Base-by-base conservation (phyloP, 2,888 invertebrate species). In the Eledone cirrhosa region DNA sequence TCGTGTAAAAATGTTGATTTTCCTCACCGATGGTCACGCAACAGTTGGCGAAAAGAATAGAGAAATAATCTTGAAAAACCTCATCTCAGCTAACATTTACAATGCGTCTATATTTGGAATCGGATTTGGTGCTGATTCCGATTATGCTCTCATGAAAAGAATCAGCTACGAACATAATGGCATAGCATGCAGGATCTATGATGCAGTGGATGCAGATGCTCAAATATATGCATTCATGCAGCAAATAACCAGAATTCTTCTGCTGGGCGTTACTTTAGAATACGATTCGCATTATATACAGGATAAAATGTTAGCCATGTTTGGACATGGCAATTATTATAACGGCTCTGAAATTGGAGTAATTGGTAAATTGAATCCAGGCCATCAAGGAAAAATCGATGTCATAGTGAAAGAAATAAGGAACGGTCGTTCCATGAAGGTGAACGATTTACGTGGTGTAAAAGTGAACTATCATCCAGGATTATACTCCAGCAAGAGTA, bases 151-250 rank as follows among this genome's bases (percentile, higher is more conserved):
- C 89, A 90, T 95, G 31, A 93, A 93, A 85, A 93, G 93, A 87
- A 87, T 95, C 72, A 93, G 94, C 0, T 91, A 93, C n/a, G 92
- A 93, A 79, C 94, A 94, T 90, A 92, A 92, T 69, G 95, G 94
- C 8, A 94, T 94, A 90, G 93, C 94, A 85, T 91, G 94, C 8
- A 94, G 94, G 89, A 94, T 95, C 29, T 94, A 94, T 90, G 94
- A 94, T 88, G 94, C 93, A 13, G 92, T 94, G 0, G 94, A 94
- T 88, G 94, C 94, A 0, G 92, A 93, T 80, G 88, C 94, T 76
- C 95, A 95, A 89, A 91, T 95, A 69, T 91, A 93, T 59, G 93
- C 93, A 87, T 94, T 91, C 83, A 91, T 91, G 83, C 82, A 88
- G 53, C 93, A 94, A 90, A 94, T 95, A 80, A 93, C 95, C 0